Base-by-base conservation (phyloP, 2,888 invertebrate species). In the Athalia rosae region DNA sequence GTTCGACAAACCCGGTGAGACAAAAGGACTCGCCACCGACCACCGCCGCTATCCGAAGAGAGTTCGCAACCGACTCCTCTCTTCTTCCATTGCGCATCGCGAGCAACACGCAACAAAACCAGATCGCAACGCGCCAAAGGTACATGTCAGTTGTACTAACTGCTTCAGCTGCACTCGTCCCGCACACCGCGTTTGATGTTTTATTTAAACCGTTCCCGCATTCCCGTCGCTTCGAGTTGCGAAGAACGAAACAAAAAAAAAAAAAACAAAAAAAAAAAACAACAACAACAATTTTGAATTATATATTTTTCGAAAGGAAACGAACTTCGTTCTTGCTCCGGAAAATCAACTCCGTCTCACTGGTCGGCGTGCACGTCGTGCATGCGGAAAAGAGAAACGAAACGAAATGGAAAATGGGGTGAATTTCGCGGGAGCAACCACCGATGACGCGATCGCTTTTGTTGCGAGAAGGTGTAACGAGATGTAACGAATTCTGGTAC, bases 141-240 rank as follows among this genome's bases (percentile, higher is more conserved):
- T 87, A 87, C 86, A 88, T 86, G 87, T 87, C 85, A 87, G 84
- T 85, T 85, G 85, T 87, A 87, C 87, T 87, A 88, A 88, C 87
- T 87, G 87, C 85, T 83, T 79, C 78, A 77, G 61, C 15, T 61
- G 73, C n/a, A n/a, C 28, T 61, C 50, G 43, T 59, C 47, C 61
- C 11, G 13, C 7, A 15, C 59, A 15, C 43, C n/a, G n/a, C 58
- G 73, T 74, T 74, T 74, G 73, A 74, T 48, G 61, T 74, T 74
- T 74, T 74, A 74, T 74, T 61, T 48, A 74, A 74, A 74, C 73
- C 48, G 48, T 61, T 4, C 13, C 13, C 59, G 15, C n/a, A 11
- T 41, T 59, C 9, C 45, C 7, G 0, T 4, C 45, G 47, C 45
- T 59, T 59, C 13, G 9, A 13, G 2, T 28, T 2, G n/a, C n/a